phyloP scores from a whole-genome alignment of 53 echinoderm and acorn worm species.

The Actinopyga echinites region DNA sequence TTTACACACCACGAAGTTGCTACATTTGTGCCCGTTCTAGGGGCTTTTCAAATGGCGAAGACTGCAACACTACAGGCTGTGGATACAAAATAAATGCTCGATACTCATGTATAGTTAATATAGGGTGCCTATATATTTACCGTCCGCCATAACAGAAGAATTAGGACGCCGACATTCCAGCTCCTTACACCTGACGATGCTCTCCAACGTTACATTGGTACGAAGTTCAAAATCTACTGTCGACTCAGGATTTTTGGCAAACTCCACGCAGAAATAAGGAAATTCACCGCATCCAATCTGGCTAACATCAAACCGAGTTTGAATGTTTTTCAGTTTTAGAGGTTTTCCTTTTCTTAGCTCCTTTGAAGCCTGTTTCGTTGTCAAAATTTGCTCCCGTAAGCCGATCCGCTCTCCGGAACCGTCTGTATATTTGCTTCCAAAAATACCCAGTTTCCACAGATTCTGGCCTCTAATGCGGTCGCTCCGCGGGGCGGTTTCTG shows the following conservation, averaged over 20 bases:
- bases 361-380: slow-evolving; percentile 19
- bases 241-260: neutral
- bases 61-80: too few relatives aligned
- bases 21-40: too few relatives aligned
- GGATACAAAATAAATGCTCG: too few relatives aligned
- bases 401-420: slow-evolving; percentile 43
- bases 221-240: slow-evolving; percentile 14
- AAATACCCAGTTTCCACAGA: slow-evolving; percentile 29
- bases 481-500: neutral
- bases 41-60: too few relatives aligned
- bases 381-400: slow-evolving; percentile 36
- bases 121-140: too few relatives aligned
- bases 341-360: neutral
- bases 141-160: neutral
- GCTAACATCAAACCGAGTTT: slow-evolving; percentile 19
- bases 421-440: slow-evolving; percentile 34
- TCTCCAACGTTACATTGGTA: slow-evolving; percentile 6
- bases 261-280: slow-evolving; percentile 30
- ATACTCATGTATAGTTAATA: too few relatives aligned
- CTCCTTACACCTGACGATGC: neutral
- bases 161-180: slow-evolving; percentile 18
- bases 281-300: slow-evolving; percentile 26
- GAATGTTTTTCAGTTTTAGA: slow-evolving; percentile 22
- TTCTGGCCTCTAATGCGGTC: neutral
- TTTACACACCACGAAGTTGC: too few relatives aligned